Evolutionary conservation across 2,113 vertebrate species (phyloP).

Genomic region (Lampris megalopsis): DNA sequence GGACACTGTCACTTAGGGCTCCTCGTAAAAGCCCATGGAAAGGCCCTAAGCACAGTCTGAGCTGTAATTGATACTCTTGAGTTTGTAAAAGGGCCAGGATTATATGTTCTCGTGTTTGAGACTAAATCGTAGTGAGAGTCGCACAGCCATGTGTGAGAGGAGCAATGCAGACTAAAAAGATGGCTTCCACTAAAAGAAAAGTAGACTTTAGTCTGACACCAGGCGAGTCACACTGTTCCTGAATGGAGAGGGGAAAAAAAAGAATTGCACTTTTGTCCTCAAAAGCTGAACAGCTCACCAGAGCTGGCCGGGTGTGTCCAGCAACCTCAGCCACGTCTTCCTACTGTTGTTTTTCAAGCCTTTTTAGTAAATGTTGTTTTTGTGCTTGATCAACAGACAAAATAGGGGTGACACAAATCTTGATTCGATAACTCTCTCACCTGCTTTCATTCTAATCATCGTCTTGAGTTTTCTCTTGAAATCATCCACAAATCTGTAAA

Average conservation of each 20-base stretch:
- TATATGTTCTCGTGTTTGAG: constrained; percentile 43
- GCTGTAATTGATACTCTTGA: constrained; percentile 74
- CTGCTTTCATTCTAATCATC: constrained; percentile 25
- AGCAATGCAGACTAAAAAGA: constrained; percentile 41
- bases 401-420: constrained; percentile 47
- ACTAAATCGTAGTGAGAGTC: constrained; percentile 32
- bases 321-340: constrained; percentile 1
- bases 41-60: constrained; percentile 56
- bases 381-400: constrained; percentile 24
- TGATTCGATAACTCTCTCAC: constrained; percentile 56
- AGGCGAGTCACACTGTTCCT: constrained; percentile 4
- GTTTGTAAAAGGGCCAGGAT: constrained; percentile 60
- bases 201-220: constrained; percentile 17
- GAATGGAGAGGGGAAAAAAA: constrained; percentile 12
- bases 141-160: constrained; percentile 43
- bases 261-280: constrained; percentile 11
- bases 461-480: constrained; percentile 23
- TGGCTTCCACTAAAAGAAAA: constrained; percentile 25
- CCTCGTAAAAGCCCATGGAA: constrained; percentile 57
- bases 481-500: constrained; percentile 41
- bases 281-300: constrained; percentile 12
- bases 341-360: neutral
- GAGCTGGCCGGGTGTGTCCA: constrained; percentile 25
- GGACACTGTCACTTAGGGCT: constrained; percentile 67
- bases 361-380: constrained; percentile 20